Conservation (phyloP, 2,113 vertebrate species). For the Daubentonia madagascariensis region DNA sequence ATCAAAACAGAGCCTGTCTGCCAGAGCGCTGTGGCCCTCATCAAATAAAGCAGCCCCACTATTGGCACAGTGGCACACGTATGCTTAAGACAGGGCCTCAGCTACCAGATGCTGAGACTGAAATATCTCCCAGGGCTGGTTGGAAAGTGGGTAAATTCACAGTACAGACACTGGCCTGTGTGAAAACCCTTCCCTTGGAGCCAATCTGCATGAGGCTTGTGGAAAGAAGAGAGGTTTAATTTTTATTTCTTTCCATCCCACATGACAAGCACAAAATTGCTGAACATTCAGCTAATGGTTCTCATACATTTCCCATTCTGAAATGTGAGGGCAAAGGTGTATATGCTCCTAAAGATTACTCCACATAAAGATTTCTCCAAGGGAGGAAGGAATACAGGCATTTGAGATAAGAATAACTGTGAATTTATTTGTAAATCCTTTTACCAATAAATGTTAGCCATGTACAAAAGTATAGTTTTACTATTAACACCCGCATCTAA, state of each 20-base stretch:
- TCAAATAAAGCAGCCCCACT: slow-evolving; percentile 60
- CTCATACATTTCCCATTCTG: not conserved
- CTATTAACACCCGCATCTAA: not conserved
- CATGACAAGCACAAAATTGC: slow-evolving; percentile 57
- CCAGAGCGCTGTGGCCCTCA: slow-evolving; percentile 76
- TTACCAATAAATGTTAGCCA: not conserved
- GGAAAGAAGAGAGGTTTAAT: slow-evolving; percentile 38
- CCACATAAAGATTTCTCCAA: not conserved
- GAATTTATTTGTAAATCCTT: not conserved
- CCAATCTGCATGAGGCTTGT: slow-evolving; percentile 61
- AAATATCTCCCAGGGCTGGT: slow-evolving; percentile 44
- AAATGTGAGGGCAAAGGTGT: not conserved
- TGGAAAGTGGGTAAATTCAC: not conserved
- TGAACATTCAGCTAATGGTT: not conserved
- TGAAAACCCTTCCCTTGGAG: slow-evolving; percentile 24
- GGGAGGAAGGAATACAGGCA: not conserved
- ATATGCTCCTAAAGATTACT: not conserved
- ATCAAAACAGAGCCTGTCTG: slow-evolving; percentile 2
- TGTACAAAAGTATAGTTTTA: not conserved
- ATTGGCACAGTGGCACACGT: not conserved
- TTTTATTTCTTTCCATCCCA: slow-evolving; percentile 55
- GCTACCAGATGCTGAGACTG: not conserved
- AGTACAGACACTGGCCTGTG: not conserved
- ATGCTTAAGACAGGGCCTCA: not conserved
- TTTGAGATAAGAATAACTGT: not conserved